A percentile compares a stretch with the other conserved stretches of the same genome.
Evolutionary conservation across 2,797 vertebrate genomes (phyloP).

Genomic region (Tympanoctomys barrerae): DNA sequence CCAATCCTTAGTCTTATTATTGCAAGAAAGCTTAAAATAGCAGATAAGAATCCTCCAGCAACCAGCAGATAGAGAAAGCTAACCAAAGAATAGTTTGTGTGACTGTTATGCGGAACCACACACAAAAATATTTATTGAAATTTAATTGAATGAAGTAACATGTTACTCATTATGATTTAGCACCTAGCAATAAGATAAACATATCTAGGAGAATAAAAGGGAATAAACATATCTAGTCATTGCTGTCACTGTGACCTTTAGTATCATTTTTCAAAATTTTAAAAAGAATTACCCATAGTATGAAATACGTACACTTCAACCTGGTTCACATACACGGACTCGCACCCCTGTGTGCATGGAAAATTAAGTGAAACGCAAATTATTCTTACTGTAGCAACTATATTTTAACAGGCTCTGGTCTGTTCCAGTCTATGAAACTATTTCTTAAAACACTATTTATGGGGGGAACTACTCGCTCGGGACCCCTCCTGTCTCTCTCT

Average conservation of each 20-base stretch:
- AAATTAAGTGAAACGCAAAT: not conserved
- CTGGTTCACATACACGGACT: not conserved
- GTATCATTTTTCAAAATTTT: not conserved
- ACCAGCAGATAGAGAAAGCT: not conserved
- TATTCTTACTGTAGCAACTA: not conserved
- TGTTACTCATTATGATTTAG: slow-evolving; percentile 22
- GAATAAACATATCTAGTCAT: not conserved
- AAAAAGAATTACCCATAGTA: not conserved
- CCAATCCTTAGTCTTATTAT: slow-evolving; percentile 61
- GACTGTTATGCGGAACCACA: slow-evolving; percentile 10
- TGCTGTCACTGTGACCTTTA: not conserved
- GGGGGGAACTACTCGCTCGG: too few relatives aligned
- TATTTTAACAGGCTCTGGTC: not conserved
- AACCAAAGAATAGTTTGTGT: not conserved
- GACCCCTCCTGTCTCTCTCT: too few relatives aligned
- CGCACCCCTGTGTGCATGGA: not conserved
- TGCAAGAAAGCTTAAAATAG: slow-evolving; percentile 65
- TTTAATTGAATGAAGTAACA: not conserved
- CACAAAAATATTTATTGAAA: slow-evolving; percentile 49
- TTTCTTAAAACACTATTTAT: not conserved
- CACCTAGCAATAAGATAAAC: slow-evolving; percentile 13
- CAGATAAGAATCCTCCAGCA: slow-evolving; percentile 53
- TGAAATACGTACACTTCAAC: not conserved
- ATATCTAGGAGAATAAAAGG: not conserved
- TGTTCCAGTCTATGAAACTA: not conserved